phyloP scores from a whole-genome alignment of 2,888 invertebrate species.

The Brachycybe producta region DNA sequence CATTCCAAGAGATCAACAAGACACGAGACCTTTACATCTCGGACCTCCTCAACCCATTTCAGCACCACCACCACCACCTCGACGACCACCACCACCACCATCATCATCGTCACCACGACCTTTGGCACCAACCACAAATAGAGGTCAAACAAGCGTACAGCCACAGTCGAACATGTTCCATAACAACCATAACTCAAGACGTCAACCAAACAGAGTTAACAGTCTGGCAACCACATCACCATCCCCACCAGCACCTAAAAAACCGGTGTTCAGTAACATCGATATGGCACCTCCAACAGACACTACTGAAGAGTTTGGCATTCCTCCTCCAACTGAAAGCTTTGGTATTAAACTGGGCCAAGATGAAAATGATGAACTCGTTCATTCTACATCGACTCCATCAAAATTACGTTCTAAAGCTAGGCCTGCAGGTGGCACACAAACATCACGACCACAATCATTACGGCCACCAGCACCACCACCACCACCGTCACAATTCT shows the following conservation, averaged over 20 bases:
- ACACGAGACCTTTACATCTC: background rate
- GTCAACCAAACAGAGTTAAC: background rate
- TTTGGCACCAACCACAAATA: background rate
- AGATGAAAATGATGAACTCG: too few relatives aligned
- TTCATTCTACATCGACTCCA: too few relatives aligned
- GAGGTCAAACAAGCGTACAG: background rate
- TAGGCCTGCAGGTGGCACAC: background rate
- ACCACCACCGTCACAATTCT: background rate
- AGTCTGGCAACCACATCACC: background rate
- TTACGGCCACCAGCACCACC: background rate
- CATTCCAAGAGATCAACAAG: too few relatives aligned
- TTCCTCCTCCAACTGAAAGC: slow-evolving; percentile 10
- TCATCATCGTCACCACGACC: background rate
- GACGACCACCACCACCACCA: slow-evolving; percentile 4
- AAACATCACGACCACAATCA: background rate
- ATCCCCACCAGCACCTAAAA: background rate
- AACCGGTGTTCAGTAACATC: background rate
- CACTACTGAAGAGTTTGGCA: slow-evolving; percentile 5
- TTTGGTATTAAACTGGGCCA: slow-evolving; percentile 15
- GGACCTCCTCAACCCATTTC: background rate
- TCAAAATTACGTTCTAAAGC: too few relatives aligned
- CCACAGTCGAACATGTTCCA: background rate
- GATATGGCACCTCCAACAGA: background rate
- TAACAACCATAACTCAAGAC: too few relatives aligned
- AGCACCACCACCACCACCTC: background rate